phyloP scores from a whole-genome alignment of 2,797 vertebrate species.

The Mus caroli region DNA sequence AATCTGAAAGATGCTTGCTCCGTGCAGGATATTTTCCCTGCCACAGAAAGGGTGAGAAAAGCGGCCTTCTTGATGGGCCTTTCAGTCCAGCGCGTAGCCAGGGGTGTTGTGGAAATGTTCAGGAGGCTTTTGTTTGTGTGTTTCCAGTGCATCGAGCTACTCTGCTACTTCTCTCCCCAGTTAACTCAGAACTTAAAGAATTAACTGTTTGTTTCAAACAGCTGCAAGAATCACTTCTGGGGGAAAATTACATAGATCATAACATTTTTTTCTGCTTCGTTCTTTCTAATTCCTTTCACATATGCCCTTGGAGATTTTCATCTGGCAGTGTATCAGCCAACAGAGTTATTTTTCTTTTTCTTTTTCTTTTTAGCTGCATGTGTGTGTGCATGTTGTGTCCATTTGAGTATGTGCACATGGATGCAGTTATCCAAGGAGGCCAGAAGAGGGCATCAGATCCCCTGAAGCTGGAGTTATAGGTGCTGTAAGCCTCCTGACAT shows the following conservation, averaged over 20 bases:
- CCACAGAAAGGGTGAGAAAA: constrained; percentile 62
- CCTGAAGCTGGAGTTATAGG: not conserved
- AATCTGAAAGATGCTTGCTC: constrained; percentile 75
- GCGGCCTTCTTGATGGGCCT: constrained; percentile 62
- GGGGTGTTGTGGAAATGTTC: constrained; percentile 69
- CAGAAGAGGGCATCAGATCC: not conserved
- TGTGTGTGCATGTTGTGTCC: not conserved
- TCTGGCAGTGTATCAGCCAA: not conserved
- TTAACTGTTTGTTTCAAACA: constrained; percentile 26
- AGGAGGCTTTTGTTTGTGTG: constrained; percentile 60
- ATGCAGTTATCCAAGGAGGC: not conserved
- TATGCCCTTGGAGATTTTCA: constrained; percentile 14
- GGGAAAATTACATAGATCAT: constrained; percentile 23
- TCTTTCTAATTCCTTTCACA: not conserved
- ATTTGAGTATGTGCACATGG: not conserved
- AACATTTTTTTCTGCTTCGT: constrained; percentile 12
- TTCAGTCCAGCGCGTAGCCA: constrained; percentile 77
- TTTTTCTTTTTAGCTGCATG: constrained; percentile 1
- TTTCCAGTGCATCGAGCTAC: constrained; percentile 67
- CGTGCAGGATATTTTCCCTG: constrained; percentile 73
- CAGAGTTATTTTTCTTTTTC: not conserved
- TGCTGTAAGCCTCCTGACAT: not conserved
- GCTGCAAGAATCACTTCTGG: constrained; percentile 36
- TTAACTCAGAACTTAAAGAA: constrained; percentile 60
- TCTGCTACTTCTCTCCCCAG: not conserved